Evolutionary conservation across 1,140 invertebrate species (phyloP), one percentile per base, ranked within the genome.

Genomic region (Eufriesea mexicana): DNA sequence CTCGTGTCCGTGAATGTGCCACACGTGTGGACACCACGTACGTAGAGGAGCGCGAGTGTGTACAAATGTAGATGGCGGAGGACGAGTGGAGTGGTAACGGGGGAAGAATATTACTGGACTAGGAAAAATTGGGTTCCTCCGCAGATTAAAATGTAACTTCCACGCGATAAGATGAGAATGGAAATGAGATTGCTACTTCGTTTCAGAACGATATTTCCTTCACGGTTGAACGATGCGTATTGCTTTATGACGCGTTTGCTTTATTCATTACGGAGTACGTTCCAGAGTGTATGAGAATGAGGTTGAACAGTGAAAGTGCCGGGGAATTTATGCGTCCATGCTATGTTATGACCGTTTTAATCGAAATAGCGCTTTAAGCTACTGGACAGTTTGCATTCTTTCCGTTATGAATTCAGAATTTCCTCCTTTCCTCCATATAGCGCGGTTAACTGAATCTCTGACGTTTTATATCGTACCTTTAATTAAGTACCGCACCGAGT

Each of bases 141-240:
- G 45, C 54, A 71, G 77, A 79, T 79, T 79, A 79, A 79, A 79
- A 79, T 62, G 67, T 79, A 79, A 72, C 45, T 49, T 42, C 28
- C n/a, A 7, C 9, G 8, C 67, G 67, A 79, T 61, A 57, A 62
- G 25, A 72, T 51, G 35, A 61, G 67, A 57, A 72, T 79, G 57
- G 67, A 62, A 72, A 79, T 79, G 42, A 71, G 71, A 79, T 71
- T 79, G 51, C 77, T 42, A 28, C n/a, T 49, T 35, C 45, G 54
- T 70, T 70, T 47, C 1, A 47, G 25, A 35, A 79, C 67, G 76
- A 49, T 70, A 59, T 49, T 45, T 28, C 45, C 8, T 20, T 59
- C 35, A 7, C 18, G 35, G 62, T 28, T 79, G 42, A 79, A n/a
- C 20, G 42, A 61, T 59, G 47, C 25, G 25, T 35, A 45, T 47